phyloP scores from a whole-genome alignment of 2,113 vertebrate species.

The Pomatorhinus ruficollis region DNA sequence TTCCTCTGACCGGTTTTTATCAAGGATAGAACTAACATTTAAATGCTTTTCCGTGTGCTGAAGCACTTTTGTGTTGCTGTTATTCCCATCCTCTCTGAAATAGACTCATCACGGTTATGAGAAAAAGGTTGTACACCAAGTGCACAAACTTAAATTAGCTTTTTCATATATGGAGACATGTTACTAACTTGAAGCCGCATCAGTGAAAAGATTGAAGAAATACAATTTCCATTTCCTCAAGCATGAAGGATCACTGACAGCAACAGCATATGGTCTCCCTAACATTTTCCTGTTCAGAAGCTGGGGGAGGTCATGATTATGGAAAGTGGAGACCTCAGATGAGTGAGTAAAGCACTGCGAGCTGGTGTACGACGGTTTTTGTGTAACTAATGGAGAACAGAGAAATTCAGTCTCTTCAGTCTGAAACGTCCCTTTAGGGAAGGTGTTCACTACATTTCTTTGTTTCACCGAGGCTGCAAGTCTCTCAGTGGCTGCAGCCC shows the following conservation, averaged over 20 bases:
- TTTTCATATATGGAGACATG: not conserved
- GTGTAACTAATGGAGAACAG: not conserved
- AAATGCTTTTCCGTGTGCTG: rapidly evolving
- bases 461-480: not conserved
- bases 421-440: not conserved
- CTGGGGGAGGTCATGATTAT: not conserved
- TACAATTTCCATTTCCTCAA: not conserved
- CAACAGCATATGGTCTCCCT: not conserved
- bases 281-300: not conserved
- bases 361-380: not conserved
- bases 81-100: not conserved
- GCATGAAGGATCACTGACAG: not conserved
- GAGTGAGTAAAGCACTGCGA: not conserved
- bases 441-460: not conserved
- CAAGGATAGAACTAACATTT: not conserved
- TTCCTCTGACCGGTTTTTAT: not conserved
- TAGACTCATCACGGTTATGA: not conserved
- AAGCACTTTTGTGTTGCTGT: not conserved
- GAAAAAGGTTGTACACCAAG: not conserved
- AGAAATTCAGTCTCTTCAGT: not conserved
- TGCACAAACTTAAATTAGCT: not conserved
- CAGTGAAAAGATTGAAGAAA: not conserved
- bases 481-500: not conserved
- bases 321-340: not conserved
- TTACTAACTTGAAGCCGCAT: not conserved